Evolutionary conservation across 2,888 invertebrate species (phyloP).

Genomic region (Holacanthella duospinosa): DNA sequence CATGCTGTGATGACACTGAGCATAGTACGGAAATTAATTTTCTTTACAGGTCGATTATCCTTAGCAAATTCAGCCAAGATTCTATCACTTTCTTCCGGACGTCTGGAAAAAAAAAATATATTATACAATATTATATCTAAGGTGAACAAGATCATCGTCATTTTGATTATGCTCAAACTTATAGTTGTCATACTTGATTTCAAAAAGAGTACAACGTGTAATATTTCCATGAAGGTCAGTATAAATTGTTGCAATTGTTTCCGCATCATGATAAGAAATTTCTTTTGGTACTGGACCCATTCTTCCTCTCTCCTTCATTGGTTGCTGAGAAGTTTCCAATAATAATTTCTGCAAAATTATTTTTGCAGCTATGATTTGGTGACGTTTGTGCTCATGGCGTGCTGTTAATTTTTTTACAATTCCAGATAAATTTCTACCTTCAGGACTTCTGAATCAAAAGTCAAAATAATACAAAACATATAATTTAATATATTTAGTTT

Average conservation of each 20-base stretch:
- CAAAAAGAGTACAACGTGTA: constrained; percentile 61
- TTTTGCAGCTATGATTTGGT: background rate
- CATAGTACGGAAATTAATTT: constrained; percentile 30
- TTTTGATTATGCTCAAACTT: background rate
- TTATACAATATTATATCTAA: constrained; percentile 6
- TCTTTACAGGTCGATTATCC: constrained; percentile 29
- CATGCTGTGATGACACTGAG: constrained; percentile 35
- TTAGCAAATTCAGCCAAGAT: constrained; percentile 41
- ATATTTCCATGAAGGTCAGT: constrained; percentile 30
- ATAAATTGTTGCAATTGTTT: constrained; percentile 67
- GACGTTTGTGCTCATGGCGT: background rate
- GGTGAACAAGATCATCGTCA: background rate
- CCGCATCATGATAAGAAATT: constrained; percentile 64
- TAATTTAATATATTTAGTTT: too few species aligned
- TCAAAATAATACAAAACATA: too few species aligned
- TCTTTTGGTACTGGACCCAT: constrained; percentile 17
- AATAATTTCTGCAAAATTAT: background rate
- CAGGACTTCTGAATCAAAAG: too few species aligned
- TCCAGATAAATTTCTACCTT: too few species aligned
- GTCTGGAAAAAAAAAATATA: background rate
- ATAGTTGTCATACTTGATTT: constrained; percentile 57
- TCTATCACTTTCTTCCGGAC: constrained; percentile 49
- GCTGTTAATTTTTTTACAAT: too few species aligned
- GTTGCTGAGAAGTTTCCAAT: background rate
- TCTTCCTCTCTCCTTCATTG: background rate